These are phyloP conservation scores for Otus sunia DNA, from an alignment of 2,113 vertebrate genomes.

Conservation along the genomic window DNA sequence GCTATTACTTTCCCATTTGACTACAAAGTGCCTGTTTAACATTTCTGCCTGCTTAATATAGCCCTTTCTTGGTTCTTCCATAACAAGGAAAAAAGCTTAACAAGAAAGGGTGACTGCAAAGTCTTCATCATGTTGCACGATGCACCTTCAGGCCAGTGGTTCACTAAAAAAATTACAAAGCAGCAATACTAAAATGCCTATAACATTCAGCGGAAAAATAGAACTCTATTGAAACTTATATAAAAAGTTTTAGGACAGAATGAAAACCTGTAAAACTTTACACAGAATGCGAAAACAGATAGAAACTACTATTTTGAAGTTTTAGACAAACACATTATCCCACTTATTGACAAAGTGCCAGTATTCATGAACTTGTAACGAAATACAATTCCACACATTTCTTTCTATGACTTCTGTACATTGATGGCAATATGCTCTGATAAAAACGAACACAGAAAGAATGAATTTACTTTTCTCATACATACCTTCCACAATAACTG, in stretches of 20 bases:
- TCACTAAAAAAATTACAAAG: not conserved
- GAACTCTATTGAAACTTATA: not conserved
- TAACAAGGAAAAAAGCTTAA: not conserved
- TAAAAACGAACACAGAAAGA: not conserved
- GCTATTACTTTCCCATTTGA: not conserved
- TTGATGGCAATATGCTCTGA: not conserved
- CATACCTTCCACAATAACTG: conserved; percentile 50
- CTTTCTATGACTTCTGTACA: not conserved
- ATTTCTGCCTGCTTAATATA: not conserved
- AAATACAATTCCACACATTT: not conserved
- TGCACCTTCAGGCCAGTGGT: not conserved
- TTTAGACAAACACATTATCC: not conserved
- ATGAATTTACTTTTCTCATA: not conserved
- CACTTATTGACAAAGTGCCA: not conserved
- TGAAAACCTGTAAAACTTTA: not conserved
- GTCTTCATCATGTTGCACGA: not conserved
- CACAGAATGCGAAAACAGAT: not conserved
- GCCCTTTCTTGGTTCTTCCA: not conserved
- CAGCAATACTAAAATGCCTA: not conserved
- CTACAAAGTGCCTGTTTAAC: not conserved
- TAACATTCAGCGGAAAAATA: not conserved
- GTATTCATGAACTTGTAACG: not conserved
- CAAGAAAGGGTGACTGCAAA: not conserved
- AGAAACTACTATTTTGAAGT: not conserved
- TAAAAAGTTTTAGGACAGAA: not conserved